Percentiles rank a stretch among this genome's conserved stretches.
These are phyloP conservation scores for Danio choprae DNA, from an alignment of 2,797 vertebrate species.

Conservation along the genomic window DNA sequence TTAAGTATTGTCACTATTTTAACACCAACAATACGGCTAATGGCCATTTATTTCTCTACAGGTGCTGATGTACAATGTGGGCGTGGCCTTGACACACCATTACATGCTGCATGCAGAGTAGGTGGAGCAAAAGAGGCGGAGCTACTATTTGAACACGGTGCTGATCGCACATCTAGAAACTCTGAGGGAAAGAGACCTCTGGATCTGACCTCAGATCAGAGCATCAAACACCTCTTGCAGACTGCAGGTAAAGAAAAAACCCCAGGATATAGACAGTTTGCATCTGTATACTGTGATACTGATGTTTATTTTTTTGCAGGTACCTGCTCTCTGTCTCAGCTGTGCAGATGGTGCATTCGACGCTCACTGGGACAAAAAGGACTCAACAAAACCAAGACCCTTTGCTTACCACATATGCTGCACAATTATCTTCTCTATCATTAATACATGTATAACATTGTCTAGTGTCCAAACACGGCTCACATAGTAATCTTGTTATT, in stretches of 20 bases:
- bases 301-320: conserved; percentile 72
- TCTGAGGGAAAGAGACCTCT: conserved; percentile 83
- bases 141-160: conserved; percentile 88
- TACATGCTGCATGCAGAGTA: conserved; percentile 83
- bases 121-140: conserved; percentile 75
- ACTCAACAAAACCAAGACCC: conserved; percentile 74
- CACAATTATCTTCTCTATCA: conserved; percentile 85
- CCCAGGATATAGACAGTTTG: not conserved
- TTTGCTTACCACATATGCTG: conserved; percentile 84
- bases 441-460: conserved; percentile 64
- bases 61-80: conserved; percentile 85
- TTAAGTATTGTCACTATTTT: too few species aligned
- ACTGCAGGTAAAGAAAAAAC: conserved; percentile 77
- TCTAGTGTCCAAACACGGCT: not conserved
- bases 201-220: conserved; percentile 80
- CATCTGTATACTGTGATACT: not conserved
- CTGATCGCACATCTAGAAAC: conserved; percentile 81
- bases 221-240: conserved; percentile 77
- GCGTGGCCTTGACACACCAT: conserved; percentile 80
- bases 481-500: not conserved
- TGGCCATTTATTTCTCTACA: conserved; percentile 55
- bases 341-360: conserved; percentile 86
- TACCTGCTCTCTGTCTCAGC: conserved; percentile 82
- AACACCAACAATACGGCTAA: not conserved
- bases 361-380: conserved; percentile 82